Base-by-base conservation (phyloP, 2,888 invertebrate genomes). In the Marronus borbonicus region DNA sequence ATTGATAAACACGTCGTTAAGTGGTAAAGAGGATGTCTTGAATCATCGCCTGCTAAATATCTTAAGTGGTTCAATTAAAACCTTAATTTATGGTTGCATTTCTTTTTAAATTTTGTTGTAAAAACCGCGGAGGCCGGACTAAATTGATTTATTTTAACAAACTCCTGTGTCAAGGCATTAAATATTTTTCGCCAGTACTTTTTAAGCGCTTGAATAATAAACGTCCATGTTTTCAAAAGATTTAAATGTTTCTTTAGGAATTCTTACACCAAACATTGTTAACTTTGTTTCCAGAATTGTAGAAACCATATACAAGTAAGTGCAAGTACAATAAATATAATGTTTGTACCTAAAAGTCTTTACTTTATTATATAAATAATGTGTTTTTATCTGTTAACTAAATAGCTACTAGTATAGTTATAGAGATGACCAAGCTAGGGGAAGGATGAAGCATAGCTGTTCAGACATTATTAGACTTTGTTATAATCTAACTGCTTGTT, bases 131-230 rank as follows among this genome's bases (percentile, higher is more conserved):
- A 17, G 55, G 17, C 55, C 17, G 55, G 14, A 17, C 8, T 20
- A 55, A 55, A 55, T 55, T 55, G 55, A 55, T 55, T 55, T 55
- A 55, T 55, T 55, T 55, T 55, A 39, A 44, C 44, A 39, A 39
- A 17, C 36, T 8, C 36, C 31, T 36, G 4, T 8, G 36, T 39
- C 44, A 44, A 12, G 12, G 8, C 44, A 12, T 44, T 44, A 12
- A 44, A 44, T 12, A 44, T 31, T 65, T 65, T n/a, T 65, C 17
- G n/a, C 8, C 39, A 44, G 17, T 39, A n/a, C 39, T 39, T 39
- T 65, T 44, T 44, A 65, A 44, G 65, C 17, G 44, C 17, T 14
- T 36, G 14, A 39, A 65, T 36, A 36, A n/a, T 44, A 36, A 39
- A 39, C 36, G 65, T 44, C 0, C 20, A 12, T 4, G 0, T 65